Evolutionary conservation across 2,888 invertebrate genomes (phyloP).

Genomic region (Amiota communis): DNA sequence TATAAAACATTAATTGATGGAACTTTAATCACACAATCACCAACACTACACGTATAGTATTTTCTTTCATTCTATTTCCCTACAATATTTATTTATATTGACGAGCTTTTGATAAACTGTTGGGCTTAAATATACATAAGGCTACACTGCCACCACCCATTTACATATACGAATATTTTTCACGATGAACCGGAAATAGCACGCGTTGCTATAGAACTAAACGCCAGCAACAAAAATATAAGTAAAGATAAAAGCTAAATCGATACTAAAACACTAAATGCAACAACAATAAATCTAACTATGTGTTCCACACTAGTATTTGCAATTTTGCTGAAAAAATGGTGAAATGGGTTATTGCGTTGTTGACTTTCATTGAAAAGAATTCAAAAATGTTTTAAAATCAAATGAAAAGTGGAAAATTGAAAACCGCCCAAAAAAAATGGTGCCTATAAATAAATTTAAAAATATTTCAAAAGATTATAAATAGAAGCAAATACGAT

Average conservation of each 20-base stretch:
- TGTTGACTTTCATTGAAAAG: too few species aligned
- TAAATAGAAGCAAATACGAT: too few species aligned
- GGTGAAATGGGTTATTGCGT: not conserved
- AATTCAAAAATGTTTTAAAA: too few species aligned
- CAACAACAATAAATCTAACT: not conserved
- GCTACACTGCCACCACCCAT: not conserved
- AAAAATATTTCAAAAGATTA: too few species aligned
- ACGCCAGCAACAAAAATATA: not conserved
- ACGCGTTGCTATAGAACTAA: slow-evolving; percentile 20
- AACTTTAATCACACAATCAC: slow-evolving; percentile 28
- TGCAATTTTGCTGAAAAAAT: not conserved
- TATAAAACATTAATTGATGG: slow-evolving; percentile 21
- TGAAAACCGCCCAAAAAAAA: too few species aligned
- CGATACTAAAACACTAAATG: not conserved
- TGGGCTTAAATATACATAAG: not conserved
- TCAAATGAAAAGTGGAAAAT: too few species aligned
- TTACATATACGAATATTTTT: too few species aligned
- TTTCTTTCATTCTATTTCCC: slow-evolving; percentile 31
- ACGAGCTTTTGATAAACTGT: slow-evolving; percentile 47
- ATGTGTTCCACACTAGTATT: not conserved
- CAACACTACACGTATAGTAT: not conserved
- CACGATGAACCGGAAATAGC: slow-evolving; percentile 16
- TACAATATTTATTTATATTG: slow-evolving; percentile 7
- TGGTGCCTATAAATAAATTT: too few species aligned
- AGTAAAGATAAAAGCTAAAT: slow-evolving; percentile 2